A percentile compares a stretch with the other conserved stretches of the same genome.
These are phyloP conservation scores for Pseudobourletiella spinata DNA, from an alignment of 1,140 invertebrate species.

Conservation along the genomic window DNA sequence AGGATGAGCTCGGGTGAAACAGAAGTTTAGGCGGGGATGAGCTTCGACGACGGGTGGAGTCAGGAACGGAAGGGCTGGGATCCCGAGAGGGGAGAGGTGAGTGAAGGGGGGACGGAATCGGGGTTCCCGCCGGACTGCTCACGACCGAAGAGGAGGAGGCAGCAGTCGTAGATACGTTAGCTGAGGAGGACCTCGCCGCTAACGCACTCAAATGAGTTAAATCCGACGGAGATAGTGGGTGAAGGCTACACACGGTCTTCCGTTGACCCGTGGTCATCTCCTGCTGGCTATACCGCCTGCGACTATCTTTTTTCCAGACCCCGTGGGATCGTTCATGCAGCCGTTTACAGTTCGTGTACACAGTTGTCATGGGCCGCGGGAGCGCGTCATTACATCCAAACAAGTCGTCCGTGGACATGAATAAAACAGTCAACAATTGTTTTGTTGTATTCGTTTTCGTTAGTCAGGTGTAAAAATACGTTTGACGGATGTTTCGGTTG, in stretches of 20 bases:
- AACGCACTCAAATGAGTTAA: conserved; percentile 34
- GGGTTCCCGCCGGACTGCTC: conserved; percentile 20
- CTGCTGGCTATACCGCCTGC: conserved; percentile 27
- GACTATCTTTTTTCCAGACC: conserved; percentile 21
- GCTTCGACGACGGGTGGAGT: not conserved
- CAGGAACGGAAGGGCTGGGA: conserved; percentile 25
- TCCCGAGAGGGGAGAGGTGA: conserved; percentile 30
- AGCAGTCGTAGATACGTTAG: not conserved
- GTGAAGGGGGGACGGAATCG: conserved; percentile 22
- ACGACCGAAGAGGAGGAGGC: conserved; percentile 19
- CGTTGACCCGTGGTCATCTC: conserved; percentile 35
- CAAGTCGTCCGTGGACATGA: no score
- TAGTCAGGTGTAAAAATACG: no score
- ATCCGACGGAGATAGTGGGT: conserved; percentile 37
- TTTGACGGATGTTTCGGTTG: not conserved
- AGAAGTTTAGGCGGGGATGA: conserved; percentile 17
- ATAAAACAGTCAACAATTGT: no score
- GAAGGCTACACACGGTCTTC: conserved; percentile 40
- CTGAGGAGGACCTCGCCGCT: conserved; percentile 26
- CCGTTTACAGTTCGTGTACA: not conserved
- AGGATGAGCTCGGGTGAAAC: conserved; percentile 7
- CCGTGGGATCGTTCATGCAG: not conserved
- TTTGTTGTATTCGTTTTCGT: no score
- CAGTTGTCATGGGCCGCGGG: no score
- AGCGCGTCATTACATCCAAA: no score